Evolutionary conservation across 2,113 vertebrate genomes (phyloP).

Genomic region (Lonchura striata): DNA sequence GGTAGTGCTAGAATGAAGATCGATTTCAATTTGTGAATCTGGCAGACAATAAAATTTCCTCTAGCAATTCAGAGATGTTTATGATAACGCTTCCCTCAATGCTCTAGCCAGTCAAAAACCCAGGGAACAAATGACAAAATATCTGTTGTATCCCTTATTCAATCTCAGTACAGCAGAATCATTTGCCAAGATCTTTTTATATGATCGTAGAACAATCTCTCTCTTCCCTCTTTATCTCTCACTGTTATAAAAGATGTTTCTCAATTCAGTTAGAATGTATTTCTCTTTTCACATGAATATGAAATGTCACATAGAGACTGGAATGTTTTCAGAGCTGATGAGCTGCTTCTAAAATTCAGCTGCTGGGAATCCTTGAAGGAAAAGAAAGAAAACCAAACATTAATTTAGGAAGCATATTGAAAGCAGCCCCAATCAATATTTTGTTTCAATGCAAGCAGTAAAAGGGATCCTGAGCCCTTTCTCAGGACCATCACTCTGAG

Average conservation of each 20-base stretch:
- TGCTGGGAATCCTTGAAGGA: neutral
- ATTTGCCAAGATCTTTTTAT: neutral
- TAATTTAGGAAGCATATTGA: neutral
- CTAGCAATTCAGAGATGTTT: constrained; percentile 25
- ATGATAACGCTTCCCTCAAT: neutral
- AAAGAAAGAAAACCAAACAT: neutral
- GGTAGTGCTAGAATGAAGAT: constrained; percentile 31
- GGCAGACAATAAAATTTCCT: constrained; percentile 50
- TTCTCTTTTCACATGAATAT: neutral
- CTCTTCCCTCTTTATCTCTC: neutral
- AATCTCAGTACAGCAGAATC: neutral
- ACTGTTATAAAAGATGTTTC: neutral
- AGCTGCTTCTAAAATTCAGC: neutral
- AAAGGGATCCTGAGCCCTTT: neutral
- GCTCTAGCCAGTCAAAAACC: neutral
- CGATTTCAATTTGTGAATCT: constrained; percentile 63
- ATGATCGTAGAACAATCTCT: neutral
- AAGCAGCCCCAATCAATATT: neutral
- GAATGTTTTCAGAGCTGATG: neutral
- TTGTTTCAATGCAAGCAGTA: neutral
- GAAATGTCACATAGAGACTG: neutral
- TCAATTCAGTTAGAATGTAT: neutral
- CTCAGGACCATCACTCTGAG: neutral
- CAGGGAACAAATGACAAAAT: neutral
- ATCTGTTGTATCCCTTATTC: neutral